These are phyloP conservation scores for Cydia strobilella DNA, from an alignment of 1,140 invertebrate species.

Conservation along the genomic window DNA sequence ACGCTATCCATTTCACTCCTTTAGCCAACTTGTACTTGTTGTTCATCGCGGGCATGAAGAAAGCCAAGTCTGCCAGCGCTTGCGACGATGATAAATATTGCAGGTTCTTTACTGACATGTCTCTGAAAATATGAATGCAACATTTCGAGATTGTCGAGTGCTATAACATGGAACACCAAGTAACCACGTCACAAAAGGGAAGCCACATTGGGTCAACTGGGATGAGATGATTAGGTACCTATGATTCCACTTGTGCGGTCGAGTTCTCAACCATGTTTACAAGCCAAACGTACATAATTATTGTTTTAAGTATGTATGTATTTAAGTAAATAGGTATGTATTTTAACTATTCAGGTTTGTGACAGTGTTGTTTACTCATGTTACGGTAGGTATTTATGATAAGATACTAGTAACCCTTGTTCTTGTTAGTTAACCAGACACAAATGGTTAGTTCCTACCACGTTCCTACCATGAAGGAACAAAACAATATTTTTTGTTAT, in stretches of 20 bases:
- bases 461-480: no score
- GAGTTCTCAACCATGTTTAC: no score
- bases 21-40: conserved; percentile 82
- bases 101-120: conserved; percentile 89
- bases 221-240: no score
- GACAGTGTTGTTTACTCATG: conserved; percentile 2
- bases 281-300: no score
- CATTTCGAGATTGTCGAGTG: no score
- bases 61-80: conserved; percentile 92
- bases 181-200: no score
- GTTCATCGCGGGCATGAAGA: conserved; percentile 88
- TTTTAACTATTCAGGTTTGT: neutral
- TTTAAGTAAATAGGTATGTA: neutral
- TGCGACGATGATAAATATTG: conserved; percentile 91
- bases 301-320: neutral
- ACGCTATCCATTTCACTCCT: conserved; percentile 92
- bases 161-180: no score
- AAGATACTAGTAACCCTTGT: neutral
- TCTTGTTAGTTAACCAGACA: no score
- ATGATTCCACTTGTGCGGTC: no score
- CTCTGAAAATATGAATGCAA: conserved; percentile 74
- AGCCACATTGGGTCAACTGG: no score
- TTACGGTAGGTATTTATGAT: neutral
- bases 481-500: no score
- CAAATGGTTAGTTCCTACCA: no score